Base-by-base conservation (phyloP, 1,140 invertebrate species). In the Magallana gigas region DNA sequence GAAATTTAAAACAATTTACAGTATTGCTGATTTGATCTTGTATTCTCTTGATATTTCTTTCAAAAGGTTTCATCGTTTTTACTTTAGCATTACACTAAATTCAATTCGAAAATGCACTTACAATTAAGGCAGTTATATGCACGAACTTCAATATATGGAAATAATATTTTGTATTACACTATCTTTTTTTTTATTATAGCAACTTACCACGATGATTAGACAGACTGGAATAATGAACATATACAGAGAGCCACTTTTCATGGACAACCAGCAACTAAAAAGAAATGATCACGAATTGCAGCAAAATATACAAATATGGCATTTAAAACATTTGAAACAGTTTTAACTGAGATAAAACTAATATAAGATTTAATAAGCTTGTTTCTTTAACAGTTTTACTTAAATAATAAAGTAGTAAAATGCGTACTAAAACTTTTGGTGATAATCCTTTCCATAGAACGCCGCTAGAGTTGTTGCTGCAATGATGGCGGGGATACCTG, bases 191-290 rank as follows among this genome's bases (percentile, higher is more conserved):
- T 36, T 36, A 36, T 36, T 1, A 36, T 36, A 3, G 36, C 36
- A 36, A 89, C 83, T 80, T 86, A 92, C 91, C 83, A 91, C 62
- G 48, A 91, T 86, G 18, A 91, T 83, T 5, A 88, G 11, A 9
- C 90, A 64, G 4, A 84, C 90, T 48, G 91, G 91, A 12, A 88
- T 90, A 14, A 90, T 88, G 87, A 92, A 91, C 6, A 90, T 87
- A 87, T 87, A 92, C 5, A 92, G 76, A 0, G 90, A 62, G 4
- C 89, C 90, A 83, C 85, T 71, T n/a, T 87, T 12, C 16, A 89
- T 36, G 4, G 88, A 88, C 86, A 92, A 68, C 91, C 91, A 92
- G 71, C 91, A 92, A 84, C 91, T 92, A 36, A 1, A 36, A 1
- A 36, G 36, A 88, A 86, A 23, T 16, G 62, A 56, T 71, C 23